Base-by-base conservation (phyloP, 2,888 invertebrate species). In the Diaperis boleti region DNA sequence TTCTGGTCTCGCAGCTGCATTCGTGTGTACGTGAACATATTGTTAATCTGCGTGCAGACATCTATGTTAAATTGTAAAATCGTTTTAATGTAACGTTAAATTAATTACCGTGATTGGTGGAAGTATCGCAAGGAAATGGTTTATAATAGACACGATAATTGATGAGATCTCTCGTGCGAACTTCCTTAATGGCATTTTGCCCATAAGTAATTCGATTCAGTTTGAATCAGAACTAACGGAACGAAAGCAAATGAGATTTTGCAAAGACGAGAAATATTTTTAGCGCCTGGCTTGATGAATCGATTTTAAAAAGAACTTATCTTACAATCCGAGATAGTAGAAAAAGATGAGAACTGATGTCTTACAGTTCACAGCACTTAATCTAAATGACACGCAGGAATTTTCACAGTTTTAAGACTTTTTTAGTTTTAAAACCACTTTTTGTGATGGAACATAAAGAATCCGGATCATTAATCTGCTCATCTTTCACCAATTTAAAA, bases 1-100 rank as follows among this genome's bases (percentile, higher is more conserved):
- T 69, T 63, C 63, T 33, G 41, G 57, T 65, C 59, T 14, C 55
- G 61, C 17, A 20, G 13, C 10, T 41, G 41, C 41, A 59, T 37
- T 20, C 37, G 22, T 4, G n/a, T 17, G 13, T 45, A 57, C 57
- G 57, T 57, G 57, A 41, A n/a, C 14, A 10, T 31, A 55, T 41
- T 55, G 39, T 10, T 5, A 37, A 55, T 41, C n/a, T 45, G 15
- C 31, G 15, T 31, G 29, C 29, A n/a, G 11, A 49, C 49, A 20
- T n/a, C 17, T 49, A n/a, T 8, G 26, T 26, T n/a, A 26, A 26
- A 26, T 26, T 35, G 11, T 33, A 20, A 52, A 52, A 37, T 52
- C 37, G 35, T 20, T 26, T 14, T 31, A 31, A 35, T 13, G 15
- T n/a, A 17, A 35, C 35, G 33, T 13, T 13, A 44, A 42, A 55